Evolutionary conservation across 1,140 invertebrate species (phyloP).

Genomic region (Pinna nobilis): DNA sequence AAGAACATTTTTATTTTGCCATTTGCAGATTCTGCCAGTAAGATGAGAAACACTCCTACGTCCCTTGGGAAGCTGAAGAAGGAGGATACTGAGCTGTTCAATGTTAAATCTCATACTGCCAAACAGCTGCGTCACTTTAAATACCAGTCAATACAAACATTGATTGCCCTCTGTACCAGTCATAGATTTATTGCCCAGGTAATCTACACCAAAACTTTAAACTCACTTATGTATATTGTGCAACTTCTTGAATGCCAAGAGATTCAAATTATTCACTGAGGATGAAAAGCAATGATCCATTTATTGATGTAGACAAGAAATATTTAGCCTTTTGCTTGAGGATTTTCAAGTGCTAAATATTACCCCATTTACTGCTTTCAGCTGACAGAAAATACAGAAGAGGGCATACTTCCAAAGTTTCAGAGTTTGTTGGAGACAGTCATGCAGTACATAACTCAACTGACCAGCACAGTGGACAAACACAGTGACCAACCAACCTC

Average conservation of each 20-base stretch:
- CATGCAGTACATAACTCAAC: slow-evolving; percentile 58
- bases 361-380: background rate
- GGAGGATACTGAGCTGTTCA: slow-evolving; percentile 78
- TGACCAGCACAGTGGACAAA: slow-evolving; percentile 48
- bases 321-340: background rate
- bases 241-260: too few species aligned
- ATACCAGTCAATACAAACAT: slow-evolving; percentile 84
- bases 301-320: too few species aligned
- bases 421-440: slow-evolving; percentile 60
- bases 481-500: slow-evolving; percentile 41
- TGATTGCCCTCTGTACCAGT: slow-evolving; percentile 81
- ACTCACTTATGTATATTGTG: too few species aligned
- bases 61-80: slow-evolving; percentile 50
- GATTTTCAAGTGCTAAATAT: background rate
- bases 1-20: background rate
- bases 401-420: slow-evolving; percentile 43
- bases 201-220: too few species aligned
- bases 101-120: slow-evolving; percentile 80
- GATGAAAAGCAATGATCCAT: too few species aligned
- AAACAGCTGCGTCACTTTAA: slow-evolving; percentile 89
- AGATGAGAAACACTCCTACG: slow-evolving; percentile 18
- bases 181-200: slow-evolving; percentile 81
- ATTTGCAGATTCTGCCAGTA: slow-evolving; percentile 20
- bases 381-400: background rate
- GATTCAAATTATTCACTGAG: too few species aligned